These are phyloP conservation scores for Drosophila simulans DNA, from an alignment of 1,140 invertebrate genomes.

Conservation along the genomic window DNA sequence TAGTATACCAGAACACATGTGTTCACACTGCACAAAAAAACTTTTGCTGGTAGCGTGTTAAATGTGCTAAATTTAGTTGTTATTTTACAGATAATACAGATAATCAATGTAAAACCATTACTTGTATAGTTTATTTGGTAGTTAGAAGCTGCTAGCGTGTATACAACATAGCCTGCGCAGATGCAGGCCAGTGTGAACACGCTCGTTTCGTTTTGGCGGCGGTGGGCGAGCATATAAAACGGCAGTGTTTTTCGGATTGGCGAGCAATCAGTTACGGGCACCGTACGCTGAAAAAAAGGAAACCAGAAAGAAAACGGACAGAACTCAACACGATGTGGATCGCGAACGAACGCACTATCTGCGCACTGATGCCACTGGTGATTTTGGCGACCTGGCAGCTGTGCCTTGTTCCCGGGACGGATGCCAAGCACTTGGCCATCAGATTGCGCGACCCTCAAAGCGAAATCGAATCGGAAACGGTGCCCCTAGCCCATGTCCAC, in stretches of 20 bases:
- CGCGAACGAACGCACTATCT: constrained; percentile 24
- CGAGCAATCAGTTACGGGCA: constrained; percentile 28
- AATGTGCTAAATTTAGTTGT: no score
- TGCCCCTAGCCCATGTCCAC: constrained; percentile 1
- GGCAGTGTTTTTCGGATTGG: constrained; percentile 12
- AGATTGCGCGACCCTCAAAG: constrained; percentile 59
- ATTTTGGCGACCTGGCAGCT: constrained; percentile 39
- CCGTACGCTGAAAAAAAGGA: constrained; percentile 33
- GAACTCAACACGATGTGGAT: constrained; percentile 11
- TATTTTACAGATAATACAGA: not conserved
- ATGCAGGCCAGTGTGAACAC: constrained; percentile 1
- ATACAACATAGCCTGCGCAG: no score
- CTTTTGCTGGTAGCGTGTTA: no score
- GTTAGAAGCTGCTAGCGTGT: no score
- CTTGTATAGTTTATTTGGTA: no score
- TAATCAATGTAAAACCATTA: not conserved
- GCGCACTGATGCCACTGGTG: constrained; percentile 29
- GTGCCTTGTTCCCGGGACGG: constrained; percentile 16
- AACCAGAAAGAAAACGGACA: constrained; percentile 4
- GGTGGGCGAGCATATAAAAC: constrained; percentile 50
- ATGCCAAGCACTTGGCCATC: constrained; percentile 53
- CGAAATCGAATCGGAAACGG: constrained; percentile 1
- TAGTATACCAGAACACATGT: not conserved
- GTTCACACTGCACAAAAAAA: constrained; percentile 1
- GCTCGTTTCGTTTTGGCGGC: constrained; percentile 1